Evolutionary conservation across 2,888 invertebrate genomes (phyloP).

Genomic region (Rhagium mordax): DNA sequence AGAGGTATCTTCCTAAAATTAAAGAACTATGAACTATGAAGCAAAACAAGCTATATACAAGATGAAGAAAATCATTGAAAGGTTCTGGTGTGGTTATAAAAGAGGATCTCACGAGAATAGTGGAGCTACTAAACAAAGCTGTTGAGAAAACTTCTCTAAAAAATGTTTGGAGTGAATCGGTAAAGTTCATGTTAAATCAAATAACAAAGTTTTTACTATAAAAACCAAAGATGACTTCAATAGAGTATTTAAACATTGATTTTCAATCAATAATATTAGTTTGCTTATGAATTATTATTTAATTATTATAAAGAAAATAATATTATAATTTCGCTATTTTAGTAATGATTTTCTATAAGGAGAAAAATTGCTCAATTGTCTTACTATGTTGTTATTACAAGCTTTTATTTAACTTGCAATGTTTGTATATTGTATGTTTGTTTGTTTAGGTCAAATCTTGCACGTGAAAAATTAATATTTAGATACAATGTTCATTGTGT

Average conservation of each 20-base stretch:
- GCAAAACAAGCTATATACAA: background rate
- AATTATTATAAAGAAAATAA: too few species aligned
- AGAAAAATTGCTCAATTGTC: background rate
- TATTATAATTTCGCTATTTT: background rate
- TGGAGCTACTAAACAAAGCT: background rate
- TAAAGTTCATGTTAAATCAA: constrained; percentile 19
- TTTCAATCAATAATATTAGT: background rate
- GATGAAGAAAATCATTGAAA: constrained; percentile 16
- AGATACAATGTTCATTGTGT: too few species aligned
- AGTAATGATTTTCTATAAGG: background rate
- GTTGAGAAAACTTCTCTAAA: constrained; percentile 12
- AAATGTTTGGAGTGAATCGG: constrained; percentile 22
- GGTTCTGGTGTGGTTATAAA: constrained; percentile 25
- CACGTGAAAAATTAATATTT: too few species aligned
- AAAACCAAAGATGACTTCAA: background rate
- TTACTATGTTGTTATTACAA: background rate
- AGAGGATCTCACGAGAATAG: constrained; percentile 30
- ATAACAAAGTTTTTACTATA: background rate
- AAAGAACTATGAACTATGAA: background rate
- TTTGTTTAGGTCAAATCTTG: too few species aligned
- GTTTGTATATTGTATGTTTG: too few species aligned
- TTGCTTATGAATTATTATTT: background rate
- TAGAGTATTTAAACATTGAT: background rate
- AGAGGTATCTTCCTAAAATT: background rate
- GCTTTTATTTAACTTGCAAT: too few species aligned